A percentile compares a stretch with the other conserved stretches of the same genome.
Conservation (phyloP, 2,113 vertebrate species). For the Gnathonemus longibarbis region DNA sequence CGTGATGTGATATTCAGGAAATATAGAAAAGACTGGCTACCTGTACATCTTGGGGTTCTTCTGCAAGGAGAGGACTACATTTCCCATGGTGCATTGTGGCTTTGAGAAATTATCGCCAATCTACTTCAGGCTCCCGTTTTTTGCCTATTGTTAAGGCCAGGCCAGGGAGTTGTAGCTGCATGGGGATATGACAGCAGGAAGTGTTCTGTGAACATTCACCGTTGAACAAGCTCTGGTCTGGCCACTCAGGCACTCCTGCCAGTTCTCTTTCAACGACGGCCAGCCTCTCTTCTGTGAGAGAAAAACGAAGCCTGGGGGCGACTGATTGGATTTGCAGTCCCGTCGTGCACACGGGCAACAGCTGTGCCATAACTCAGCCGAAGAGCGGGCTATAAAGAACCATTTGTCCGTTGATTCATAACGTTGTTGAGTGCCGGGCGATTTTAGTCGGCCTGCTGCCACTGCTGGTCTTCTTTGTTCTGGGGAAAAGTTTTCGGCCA, state of each 20-base stretch:
- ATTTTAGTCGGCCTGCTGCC: slow-evolving; percentile 26
- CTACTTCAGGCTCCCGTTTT: neutral
- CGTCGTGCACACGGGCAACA: neutral
- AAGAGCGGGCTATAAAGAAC: slow-evolving; percentile 30
- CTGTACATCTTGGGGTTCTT: neutral
- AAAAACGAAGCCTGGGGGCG: neutral
- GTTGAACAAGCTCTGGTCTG: neutral
- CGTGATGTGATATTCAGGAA: neutral
- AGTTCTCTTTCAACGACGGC: neutral
- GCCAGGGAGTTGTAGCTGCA: neutral
- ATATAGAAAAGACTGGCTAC: neutral
- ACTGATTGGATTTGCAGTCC: neutral
- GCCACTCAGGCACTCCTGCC: neutral
- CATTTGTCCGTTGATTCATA: slow-evolving; percentile 40
- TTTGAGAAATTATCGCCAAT: neutral
- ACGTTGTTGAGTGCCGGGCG: slow-evolving; percentile 30
- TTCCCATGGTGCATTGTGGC: neutral
- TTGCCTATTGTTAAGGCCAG: neutral
- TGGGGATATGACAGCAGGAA: neutral
- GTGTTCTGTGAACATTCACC: neutral
- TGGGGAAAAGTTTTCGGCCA: slow-evolving; percentile 30
- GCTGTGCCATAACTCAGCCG: slow-evolving; percentile 26
- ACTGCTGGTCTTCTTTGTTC: neutral
- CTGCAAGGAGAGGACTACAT: neutral
- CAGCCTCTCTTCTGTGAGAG: neutral